Percentiles rank a stretch among this genome's conserved stretches.
phyloP scores from a whole-genome alignment of 92 coral and sea anemone genomes.

The Meandrina meandrites region DNA sequence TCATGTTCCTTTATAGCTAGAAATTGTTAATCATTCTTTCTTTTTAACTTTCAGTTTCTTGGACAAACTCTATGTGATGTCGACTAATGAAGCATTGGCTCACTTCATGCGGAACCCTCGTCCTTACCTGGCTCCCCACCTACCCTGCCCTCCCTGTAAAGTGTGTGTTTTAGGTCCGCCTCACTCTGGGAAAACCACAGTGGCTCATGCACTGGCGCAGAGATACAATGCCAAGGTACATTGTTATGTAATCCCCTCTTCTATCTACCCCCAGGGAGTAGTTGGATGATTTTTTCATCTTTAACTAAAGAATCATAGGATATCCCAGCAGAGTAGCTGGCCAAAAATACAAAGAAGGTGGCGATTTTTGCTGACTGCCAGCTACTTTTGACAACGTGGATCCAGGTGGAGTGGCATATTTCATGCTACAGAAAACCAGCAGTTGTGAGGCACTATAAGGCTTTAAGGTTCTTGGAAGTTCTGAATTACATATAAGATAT shows the following conservation, averaged over 20 bases:
- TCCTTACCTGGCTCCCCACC: conserved; percentile 71
- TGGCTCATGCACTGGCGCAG: conserved; percentile 76
- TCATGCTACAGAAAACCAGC: neutral
- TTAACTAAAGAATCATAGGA: too few species aligned
- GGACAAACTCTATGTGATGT: conserved; percentile 88
- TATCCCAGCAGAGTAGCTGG: too few species aligned
- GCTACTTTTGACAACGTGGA: too few species aligned
- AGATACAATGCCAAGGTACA: conserved; percentile 91
- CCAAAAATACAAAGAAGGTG: too few species aligned
- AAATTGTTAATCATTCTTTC: neutral
- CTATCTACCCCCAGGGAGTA: neutral
- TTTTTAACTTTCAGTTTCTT: conserved; percentile 69
- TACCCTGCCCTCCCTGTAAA: conserved; percentile 94
- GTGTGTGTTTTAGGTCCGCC: conserved; percentile 95
- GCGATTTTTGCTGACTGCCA: too few species aligned
- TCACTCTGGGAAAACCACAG: conserved; percentile 86
- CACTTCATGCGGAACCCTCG: conserved; percentile 95
- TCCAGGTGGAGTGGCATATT: neutral
- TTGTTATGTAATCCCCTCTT: neutral
- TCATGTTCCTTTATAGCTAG: neutral
- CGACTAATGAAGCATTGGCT: conserved; percentile 81
- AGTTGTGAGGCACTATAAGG: neutral
- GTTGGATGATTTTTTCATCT: too few species aligned
- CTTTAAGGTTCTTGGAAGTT: neutral
- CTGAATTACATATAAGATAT: neutral